Percentiles rank a stretch among this genome's conserved stretches.
These are phyloP conservation scores for Acipenser ruthenus DNA, from an alignment of 2,797 vertebrate species.

Conservation along the genomic window DNA sequence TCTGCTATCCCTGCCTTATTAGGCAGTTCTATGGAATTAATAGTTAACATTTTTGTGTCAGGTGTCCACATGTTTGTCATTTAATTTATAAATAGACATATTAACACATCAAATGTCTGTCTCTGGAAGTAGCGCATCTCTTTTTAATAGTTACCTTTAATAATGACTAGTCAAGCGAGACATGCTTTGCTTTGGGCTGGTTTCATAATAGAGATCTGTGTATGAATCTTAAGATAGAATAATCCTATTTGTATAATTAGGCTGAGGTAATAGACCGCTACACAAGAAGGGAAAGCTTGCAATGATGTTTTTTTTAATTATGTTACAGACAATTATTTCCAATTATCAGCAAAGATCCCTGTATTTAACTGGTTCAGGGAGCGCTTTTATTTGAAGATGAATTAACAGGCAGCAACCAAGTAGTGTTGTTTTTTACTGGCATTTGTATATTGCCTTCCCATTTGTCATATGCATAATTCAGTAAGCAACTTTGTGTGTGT, in stretches of 20 bases:
- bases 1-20: too few species aligned
- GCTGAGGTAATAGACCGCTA: constrained; percentile 63
- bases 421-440: too few species aligned
- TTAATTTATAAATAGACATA: constrained; percentile 22
- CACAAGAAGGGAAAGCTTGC: constrained; percentile 48
- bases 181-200: constrained; percentile 37
- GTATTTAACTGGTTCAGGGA: too few species aligned
- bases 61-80: constrained; percentile 20
- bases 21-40: not conserved
- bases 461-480: too few species aligned
- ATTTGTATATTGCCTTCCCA: too few species aligned
- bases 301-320: constrained; percentile 26
- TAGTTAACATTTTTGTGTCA: constrained; percentile 23
- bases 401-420: too few species aligned
- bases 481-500: too few species aligned
- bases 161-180: constrained; percentile 49
- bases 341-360: too few species aligned
- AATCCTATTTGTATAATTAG: constrained; percentile 69
- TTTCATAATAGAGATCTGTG: constrained; percentile 43
- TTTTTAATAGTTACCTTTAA: constrained; percentile 48
- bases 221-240: constrained; percentile 58
- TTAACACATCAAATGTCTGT: constrained; percentile 26
- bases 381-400: too few species aligned
- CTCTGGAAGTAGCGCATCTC: constrained; percentile 20
- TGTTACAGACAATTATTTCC: too few species aligned